These are phyloP conservation scores for Amia ocellicauda DNA, from an alignment of 2,113 vertebrate genomes.

Conservation along the genomic window DNA sequence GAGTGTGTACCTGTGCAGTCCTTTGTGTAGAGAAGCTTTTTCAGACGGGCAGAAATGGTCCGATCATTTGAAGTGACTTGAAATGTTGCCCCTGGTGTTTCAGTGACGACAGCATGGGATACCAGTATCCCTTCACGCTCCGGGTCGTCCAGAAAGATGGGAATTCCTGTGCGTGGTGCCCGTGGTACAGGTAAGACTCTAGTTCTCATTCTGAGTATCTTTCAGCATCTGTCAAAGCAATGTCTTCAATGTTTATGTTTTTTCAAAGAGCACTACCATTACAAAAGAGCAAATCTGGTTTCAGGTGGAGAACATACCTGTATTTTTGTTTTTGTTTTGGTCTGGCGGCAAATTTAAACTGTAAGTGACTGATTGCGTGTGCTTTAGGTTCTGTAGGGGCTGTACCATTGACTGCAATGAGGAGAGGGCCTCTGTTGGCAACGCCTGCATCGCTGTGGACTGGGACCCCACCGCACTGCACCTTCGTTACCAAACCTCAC, in stretches of 20 bases:
- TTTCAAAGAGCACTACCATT: too few species aligned
- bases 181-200: constrained; percentile 92
- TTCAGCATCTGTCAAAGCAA: too few species aligned
- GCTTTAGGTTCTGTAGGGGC: constrained; percentile 88
- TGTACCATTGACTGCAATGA: constrained; percentile 89
- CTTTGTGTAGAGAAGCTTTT: neutral
- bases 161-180: constrained; percentile 94
- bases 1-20: constrained; percentile 36
- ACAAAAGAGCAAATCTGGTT: too few species aligned
- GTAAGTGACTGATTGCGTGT: neutral
- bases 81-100: constrained; percentile 30
- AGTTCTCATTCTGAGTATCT: too few species aligned
- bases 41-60: too few species aligned
- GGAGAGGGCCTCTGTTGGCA: constrained; percentile 83
- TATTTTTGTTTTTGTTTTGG: too few species aligned
- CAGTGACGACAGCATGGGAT: constrained; percentile 98
- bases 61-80: neutral
- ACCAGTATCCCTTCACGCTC: constrained; percentile 96
- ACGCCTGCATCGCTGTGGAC: constrained; percentile 93
- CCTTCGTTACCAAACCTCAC: constrained; percentile 95
- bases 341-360: neutral
- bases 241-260: too few species aligned
- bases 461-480: constrained; percentile 97
- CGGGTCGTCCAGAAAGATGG: constrained; percentile 94
- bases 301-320: too few species aligned